Evolutionary conservation across 2,113 vertebrate genomes (phyloP).

Genomic region (Vidua macroura): DNA sequence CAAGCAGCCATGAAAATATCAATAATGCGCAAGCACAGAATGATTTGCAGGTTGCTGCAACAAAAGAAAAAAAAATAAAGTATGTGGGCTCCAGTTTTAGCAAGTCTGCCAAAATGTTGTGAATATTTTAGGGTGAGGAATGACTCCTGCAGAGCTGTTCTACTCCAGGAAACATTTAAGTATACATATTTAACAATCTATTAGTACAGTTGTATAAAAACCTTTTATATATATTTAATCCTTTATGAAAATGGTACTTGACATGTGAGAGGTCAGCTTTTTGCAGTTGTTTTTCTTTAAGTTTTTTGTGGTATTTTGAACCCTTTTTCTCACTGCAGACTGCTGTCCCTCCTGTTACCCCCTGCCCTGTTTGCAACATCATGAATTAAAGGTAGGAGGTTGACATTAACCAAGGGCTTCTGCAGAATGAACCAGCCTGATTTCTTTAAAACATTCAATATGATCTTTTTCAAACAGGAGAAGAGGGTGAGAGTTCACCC

Average conservation of each 20-base stretch:
- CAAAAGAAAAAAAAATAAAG: neutral
- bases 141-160: neutral
- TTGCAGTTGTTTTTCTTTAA: neutral
- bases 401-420: neutral
- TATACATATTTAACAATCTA: constrained; percentile 28
- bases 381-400: neutral
- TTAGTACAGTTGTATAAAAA: neutral
- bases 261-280: neutral
- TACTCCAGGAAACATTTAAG: neutral
- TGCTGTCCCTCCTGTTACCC: neutral
- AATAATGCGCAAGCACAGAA: neutral
- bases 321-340: neutral
- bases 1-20: neutral
- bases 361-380: neutral
- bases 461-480: neutral
- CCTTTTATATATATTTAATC: constrained; percentile 25
- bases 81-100: neutral
- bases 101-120: neutral
- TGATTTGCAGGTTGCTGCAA: neutral
- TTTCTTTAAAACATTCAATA: neutral
- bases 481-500: neutral
- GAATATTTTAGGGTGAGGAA: neutral
- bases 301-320: neutral
- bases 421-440: neutral
- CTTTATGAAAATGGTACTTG: neutral